Percentiles rank a stretch among this genome's conserved stretches.
These are phyloP conservation scores for Tetragonisca angustula DNA, from an alignment of 2,888 invertebrate genomes.

Conservation along the genomic window DNA sequence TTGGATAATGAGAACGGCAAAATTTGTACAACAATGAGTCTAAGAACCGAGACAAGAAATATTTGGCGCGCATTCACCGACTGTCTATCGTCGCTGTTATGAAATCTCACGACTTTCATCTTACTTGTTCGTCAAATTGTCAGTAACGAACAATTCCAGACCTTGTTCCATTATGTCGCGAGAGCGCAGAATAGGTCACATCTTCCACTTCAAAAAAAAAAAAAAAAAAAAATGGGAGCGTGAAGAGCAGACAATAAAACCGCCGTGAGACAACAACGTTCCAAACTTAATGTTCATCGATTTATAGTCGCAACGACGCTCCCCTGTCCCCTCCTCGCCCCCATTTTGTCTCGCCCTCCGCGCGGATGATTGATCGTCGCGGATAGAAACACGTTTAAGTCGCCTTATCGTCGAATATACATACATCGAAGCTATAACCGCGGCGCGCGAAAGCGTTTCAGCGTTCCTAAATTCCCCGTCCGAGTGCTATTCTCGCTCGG, in stretches of 20 bases:
- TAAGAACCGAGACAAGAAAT: neutral
- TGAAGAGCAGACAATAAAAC: neutral
- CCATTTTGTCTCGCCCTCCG: neutral
- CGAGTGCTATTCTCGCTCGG: constrained; percentile 45
- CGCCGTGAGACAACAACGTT: neutral
- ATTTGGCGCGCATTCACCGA: constrained; percentile 17
- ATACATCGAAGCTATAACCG: constrained; percentile 37
- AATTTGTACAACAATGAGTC: neutral
- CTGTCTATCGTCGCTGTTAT: neutral
- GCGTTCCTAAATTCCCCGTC: constrained; percentile 36
- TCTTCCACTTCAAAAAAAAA: neutral
- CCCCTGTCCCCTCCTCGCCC: too few relatives aligned
- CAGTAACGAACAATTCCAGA: neutral
- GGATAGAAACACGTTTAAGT: constrained; percentile 19
- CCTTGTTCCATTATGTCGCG: too few relatives aligned
- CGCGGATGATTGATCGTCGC: constrained; percentile 46
- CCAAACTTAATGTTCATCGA: constrained; percentile 23
- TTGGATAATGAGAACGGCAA: neutral
- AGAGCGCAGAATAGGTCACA: too few relatives aligned
- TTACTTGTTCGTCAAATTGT: neutral
- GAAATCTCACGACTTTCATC: neutral
- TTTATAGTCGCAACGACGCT: constrained; percentile 29
- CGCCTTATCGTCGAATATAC: constrained; percentile 29
- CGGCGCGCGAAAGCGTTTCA: constrained; percentile 30
- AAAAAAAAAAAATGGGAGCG: neutral